A percentile compares a stretch with the other conserved stretches of the same genome.
These are phyloP conservation scores for Clarias magur DNA, from an alignment of 2,113 vertebrate species.

Conservation along the genomic window DNA sequence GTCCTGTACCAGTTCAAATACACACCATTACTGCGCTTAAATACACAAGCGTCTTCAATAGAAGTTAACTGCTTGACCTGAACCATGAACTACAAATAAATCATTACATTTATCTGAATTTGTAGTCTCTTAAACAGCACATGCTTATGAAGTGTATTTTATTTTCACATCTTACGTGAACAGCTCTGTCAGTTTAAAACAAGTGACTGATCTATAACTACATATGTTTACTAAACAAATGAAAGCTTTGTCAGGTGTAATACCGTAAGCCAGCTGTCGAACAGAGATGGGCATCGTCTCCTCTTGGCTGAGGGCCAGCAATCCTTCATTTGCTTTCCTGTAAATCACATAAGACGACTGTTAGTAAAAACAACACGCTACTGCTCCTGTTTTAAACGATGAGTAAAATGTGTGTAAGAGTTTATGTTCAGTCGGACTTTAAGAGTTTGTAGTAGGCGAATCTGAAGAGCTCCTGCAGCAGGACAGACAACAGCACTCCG, in stretches of 20 bases:
- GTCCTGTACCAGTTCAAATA: too few species aligned
- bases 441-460: constrained; percentile 76
- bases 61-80: too few species aligned
- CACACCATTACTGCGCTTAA: too few species aligned
- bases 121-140: not conserved
- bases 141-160: not conserved
- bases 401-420: not conserved
- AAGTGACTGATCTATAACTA: too few species aligned
- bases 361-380: not conserved
- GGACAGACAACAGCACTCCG: constrained; percentile 74
- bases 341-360: constrained; percentile 39
- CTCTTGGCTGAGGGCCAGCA: constrained; percentile 79
- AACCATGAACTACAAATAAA: not conserved
- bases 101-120: not conserved
- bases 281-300: constrained; percentile 80
- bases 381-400: not conserved
- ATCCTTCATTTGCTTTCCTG: constrained; percentile 84
- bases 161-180: not conserved
- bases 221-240: not conserved
- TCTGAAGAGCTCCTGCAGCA: constrained; percentile 75
- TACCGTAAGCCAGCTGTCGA: constrained; percentile 81
- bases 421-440: constrained; percentile 69
- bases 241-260: not conserved
- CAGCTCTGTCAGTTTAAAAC: not conserved
- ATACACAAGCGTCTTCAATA: too few species aligned